phyloP scores from a whole-genome alignment of 2,113 vertebrate genomes.

The Lates calcarifer region DNA sequence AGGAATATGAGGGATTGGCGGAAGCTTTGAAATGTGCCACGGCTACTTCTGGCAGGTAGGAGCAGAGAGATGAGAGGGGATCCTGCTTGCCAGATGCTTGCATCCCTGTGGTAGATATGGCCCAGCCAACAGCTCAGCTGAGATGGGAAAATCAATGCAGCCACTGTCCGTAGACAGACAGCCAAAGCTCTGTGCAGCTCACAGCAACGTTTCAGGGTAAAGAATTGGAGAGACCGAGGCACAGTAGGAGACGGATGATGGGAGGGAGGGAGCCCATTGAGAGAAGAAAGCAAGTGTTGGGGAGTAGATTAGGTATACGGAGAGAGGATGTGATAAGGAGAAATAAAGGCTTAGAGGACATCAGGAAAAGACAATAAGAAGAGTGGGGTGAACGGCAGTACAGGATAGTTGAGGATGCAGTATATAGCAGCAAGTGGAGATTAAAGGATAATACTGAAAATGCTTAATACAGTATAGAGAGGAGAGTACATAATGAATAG shows the following conservation, averaged over 20 bases:
- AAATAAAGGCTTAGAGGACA: constrained; percentile 43
- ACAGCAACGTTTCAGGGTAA: neutral
- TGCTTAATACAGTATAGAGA: constrained; percentile 6
- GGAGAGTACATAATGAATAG: constrained; percentile 5
- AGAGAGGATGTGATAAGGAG: constrained; percentile 46
- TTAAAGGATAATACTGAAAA: constrained; percentile 38
- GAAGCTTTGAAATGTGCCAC: constrained; percentile 46
- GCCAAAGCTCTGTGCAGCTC: constrained; percentile 21
- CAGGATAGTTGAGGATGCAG: neutral
- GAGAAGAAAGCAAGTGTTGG: neutral
- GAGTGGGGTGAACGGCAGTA: neutral
- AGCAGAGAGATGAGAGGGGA: constrained; percentile 46
- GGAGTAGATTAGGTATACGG: constrained; percentile 36
- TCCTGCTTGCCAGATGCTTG: constrained; percentile 39
- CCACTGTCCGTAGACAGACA: constrained; percentile 13
- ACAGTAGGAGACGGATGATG: constrained; percentile 6
- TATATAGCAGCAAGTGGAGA: constrained; percentile 6
- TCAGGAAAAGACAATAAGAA: constrained; percentile 10
- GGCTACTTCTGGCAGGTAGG: constrained; percentile 48
- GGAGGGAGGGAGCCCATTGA: neutral
- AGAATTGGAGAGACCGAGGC: constrained; percentile 16
- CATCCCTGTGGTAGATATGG: constrained; percentile 22
- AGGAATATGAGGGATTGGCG: constrained; percentile 41
- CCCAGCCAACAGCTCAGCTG: constrained; percentile 21
- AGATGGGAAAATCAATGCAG: constrained; percentile 23